phyloP scores from a whole-genome alignment of 1,140 invertebrate species.

The Brachionus paranguensis region DNA sequence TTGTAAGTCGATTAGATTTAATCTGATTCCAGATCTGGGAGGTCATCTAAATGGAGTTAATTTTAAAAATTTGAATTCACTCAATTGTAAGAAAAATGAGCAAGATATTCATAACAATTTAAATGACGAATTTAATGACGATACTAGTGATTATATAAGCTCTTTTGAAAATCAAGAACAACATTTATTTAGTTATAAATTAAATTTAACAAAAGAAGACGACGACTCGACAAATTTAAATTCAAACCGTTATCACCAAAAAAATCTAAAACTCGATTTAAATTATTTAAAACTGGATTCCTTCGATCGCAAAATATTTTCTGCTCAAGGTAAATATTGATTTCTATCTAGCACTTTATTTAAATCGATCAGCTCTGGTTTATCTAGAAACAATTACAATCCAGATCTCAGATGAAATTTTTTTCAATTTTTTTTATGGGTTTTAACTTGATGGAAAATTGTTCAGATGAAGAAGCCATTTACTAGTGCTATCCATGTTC shows the following conservation, averaged over 20 bases:
- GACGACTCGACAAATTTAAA: constrained; percentile 16
- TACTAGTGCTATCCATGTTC: background rate
- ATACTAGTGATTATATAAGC: background rate
- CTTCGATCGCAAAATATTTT: constrained; percentile 12
- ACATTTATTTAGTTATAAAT: background rate
- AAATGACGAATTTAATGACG: constrained; percentile 9
- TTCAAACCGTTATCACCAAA: background rate
- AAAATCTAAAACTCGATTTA: constrained; percentile 7
- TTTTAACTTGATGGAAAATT: background rate
- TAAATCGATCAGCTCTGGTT: background rate
- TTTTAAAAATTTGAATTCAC: background rate
- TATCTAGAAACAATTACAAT: background rate
- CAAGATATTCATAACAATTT: constrained; percentile 25
- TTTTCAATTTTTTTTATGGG: background rate
- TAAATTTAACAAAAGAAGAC: background rate
- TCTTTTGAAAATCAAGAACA: background rate
- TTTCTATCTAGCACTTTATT: background rate
- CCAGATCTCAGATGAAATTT: background rate
- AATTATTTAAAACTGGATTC: constrained; percentile 39
- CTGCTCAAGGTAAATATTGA: constrained; percentile 3
- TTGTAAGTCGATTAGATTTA: background rate
- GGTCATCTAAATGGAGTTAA: background rate
- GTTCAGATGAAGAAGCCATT: background rate
- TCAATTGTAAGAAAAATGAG: background rate
- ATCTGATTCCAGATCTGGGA: background rate